Percentiles rank a stretch among this genome's conserved stretches.
Conservation (phyloP, 2,113 vertebrate species). For the Chamaea fasciata region DNA sequence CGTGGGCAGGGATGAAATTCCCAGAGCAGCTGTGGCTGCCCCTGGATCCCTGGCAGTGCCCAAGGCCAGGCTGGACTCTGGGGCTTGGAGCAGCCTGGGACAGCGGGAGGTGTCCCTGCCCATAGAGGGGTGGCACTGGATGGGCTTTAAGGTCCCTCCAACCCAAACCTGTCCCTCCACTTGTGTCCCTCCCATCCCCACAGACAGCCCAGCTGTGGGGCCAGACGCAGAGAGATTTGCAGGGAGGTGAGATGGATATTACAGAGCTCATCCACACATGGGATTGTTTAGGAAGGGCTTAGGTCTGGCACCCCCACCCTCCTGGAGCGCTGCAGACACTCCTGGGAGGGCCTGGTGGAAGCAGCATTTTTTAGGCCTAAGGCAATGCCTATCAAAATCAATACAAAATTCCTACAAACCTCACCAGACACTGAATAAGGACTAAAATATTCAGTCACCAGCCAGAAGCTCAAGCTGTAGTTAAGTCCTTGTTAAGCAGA, state of each 20-base stretch:
- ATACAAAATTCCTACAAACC: neutral
- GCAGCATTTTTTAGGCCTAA: neutral
- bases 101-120: neutral
- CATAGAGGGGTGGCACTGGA: neutral
- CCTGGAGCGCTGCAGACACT: neutral
- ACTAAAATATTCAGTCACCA: neutral
- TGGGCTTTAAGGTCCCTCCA: accelerated
- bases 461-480: neutral
- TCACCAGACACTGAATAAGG: neutral
- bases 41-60: neutral
- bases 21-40: neutral
- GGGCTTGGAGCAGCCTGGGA: neutral
- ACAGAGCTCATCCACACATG: neutral
- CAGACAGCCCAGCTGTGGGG: neutral
- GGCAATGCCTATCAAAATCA: neutral
- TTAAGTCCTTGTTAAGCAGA: neutral
- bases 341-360: accelerated
- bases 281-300: neutral
- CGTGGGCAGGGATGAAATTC: neutral
- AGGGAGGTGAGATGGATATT: neutral
- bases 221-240: neutral
- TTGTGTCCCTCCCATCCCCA: neutral
- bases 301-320: neutral
- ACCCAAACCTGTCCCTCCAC: neutral
- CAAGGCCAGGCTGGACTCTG: neutral